A percentile compares a stretch with the other conserved stretches of the same genome.
Conservation (phyloP, 2,888 invertebrate genomes). For the Spialia ferax region DNA sequence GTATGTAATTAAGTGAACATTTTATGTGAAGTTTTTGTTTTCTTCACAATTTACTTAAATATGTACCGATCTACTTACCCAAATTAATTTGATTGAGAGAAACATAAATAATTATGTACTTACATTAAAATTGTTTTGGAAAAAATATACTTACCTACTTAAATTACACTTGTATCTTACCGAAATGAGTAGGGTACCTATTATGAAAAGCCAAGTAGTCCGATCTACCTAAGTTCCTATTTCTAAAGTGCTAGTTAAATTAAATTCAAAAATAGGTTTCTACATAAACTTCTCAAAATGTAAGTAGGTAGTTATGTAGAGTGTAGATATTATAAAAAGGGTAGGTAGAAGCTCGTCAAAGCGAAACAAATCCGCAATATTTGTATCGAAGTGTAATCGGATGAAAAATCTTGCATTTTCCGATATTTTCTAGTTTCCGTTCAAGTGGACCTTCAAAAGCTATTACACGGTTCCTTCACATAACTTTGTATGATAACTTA, state of each 20-base stretch:
- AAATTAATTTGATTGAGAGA: too few relatives aligned
- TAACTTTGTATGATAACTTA: conserved; percentile 35
- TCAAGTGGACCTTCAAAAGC: conserved; percentile 68
- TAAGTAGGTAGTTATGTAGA: not conserved
- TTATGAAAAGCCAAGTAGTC: too few relatives aligned
- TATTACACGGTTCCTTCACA: conserved; percentile 75
- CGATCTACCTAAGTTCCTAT: too few relatives aligned
- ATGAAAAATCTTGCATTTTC: conserved; percentile 83
- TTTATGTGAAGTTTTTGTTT: conserved; percentile 36
- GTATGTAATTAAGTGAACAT: conserved; percentile 44
- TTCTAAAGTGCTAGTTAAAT: too few relatives aligned
- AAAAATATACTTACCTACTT: too few relatives aligned
- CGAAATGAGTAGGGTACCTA: too few relatives aligned
- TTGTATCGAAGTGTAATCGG: conserved; percentile 74
- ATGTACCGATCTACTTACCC: too few relatives aligned
- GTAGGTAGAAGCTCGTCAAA: not conserved
- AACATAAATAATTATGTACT: too few relatives aligned
- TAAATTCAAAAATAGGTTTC: too few relatives aligned
- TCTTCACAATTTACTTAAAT: conserved; percentile 6
- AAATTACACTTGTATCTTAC: too few relatives aligned
- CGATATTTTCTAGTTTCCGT: conserved; percentile 71
- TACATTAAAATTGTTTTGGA: too few relatives aligned
- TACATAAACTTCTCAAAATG: too few relatives aligned
- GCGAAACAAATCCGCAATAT: conserved; percentile 15
- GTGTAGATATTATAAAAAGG: not conserved